These are phyloP conservation scores for Troglohyphantes excavatus DNA, from an alignment of 2,888 invertebrate genomes.

Conservation along the genomic window DNA sequence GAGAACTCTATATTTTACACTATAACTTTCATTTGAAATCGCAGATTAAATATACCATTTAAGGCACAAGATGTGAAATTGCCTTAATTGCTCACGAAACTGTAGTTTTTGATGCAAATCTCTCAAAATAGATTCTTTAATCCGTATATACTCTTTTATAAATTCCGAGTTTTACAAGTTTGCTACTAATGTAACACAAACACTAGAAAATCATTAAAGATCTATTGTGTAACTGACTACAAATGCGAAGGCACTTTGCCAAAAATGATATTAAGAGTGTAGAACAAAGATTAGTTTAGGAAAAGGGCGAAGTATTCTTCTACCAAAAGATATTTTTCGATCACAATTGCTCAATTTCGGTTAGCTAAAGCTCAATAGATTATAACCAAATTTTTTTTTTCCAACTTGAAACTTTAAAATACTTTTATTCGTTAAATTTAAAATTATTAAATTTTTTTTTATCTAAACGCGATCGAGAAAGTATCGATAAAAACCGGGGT, in stretches of 20 bases:
- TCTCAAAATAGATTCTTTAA: constrained; percentile 5
- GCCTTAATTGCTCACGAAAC: constrained; percentile 42
- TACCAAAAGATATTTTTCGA: not conserved
- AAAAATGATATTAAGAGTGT: not conserved
- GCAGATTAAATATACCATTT: constrained; percentile 52
- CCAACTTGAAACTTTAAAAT: not conserved
- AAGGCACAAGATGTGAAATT: constrained; percentile 71
- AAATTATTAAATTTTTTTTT: no score
- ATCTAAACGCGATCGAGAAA: no score
- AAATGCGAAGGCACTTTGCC: constrained; percentile 15
- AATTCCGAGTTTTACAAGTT: not conserved
- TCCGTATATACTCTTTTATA: not conserved
- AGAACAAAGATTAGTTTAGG: not conserved
- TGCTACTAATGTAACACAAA: not conserved
- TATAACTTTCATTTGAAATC: not conserved
- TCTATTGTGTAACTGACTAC: not conserved
- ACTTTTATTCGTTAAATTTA: not conserved
- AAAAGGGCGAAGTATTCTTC: not conserved
- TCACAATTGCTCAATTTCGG: not conserved
- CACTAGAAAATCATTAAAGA: not conserved
- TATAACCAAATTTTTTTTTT: not conserved
- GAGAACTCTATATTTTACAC: not conserved
- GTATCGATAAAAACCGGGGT: no score
- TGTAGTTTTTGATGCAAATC: not conserved
- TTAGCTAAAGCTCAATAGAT: not conserved